Evolutionary conservation across 2,888 invertebrate species (phyloP).

Genomic region (Cheilosia scutellata): DNA sequence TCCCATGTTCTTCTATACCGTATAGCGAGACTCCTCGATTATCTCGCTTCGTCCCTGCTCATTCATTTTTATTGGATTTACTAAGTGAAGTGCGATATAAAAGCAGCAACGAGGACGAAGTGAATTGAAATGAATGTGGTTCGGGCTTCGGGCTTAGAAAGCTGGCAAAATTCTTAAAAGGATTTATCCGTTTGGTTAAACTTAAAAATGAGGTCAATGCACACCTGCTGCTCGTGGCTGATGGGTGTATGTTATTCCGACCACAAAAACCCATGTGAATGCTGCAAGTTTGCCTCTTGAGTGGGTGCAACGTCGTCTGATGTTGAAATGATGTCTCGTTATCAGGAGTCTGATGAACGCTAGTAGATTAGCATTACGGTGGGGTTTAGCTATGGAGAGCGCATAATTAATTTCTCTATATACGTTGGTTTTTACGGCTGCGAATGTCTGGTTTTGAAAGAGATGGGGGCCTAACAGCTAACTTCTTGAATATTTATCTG

Average conservation of each 20-base stretch:
- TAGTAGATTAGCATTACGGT: slow-evolving; percentile 57
- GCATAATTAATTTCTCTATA: slow-evolving; percentile 59
- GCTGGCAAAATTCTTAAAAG: slow-evolving; percentile 65
- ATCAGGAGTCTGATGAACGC: no score
- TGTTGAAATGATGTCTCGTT: slow-evolving; percentile 61
- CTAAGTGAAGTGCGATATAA: slow-evolving; percentile 75
- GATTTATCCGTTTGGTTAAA: slow-evolving; percentile 60
- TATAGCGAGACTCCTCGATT: background rate
- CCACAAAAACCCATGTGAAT: slow-evolving; percentile 63
- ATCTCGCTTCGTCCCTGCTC: slow-evolving; percentile 32
- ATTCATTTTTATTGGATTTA: slow-evolving; percentile 75
- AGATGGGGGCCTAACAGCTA: no score
- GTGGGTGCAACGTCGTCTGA: slow-evolving; percentile 61
- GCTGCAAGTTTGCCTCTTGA: slow-evolving; percentile 61
- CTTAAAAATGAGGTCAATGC: slow-evolving; percentile 67
- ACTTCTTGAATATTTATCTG: no score
- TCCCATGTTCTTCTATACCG: slow-evolving; percentile 11
- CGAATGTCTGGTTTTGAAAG: no score
- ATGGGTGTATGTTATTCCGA: slow-evolving; percentile 19
- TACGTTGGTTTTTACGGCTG: background rate
- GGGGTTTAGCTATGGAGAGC: slow-evolving; percentile 26
- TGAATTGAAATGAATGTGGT: slow-evolving; percentile 73
- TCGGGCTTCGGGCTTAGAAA: slow-evolving; percentile 53
- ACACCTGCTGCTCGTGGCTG: slow-evolving; percentile 67
- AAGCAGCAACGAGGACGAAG: slow-evolving; percentile 63